Evolutionary conservation across 53 echinoderm and acorn worm species (phyloP), one percentile per base, ranked within the genome.

Genomic region (Apostichopus leukothele): DNA sequence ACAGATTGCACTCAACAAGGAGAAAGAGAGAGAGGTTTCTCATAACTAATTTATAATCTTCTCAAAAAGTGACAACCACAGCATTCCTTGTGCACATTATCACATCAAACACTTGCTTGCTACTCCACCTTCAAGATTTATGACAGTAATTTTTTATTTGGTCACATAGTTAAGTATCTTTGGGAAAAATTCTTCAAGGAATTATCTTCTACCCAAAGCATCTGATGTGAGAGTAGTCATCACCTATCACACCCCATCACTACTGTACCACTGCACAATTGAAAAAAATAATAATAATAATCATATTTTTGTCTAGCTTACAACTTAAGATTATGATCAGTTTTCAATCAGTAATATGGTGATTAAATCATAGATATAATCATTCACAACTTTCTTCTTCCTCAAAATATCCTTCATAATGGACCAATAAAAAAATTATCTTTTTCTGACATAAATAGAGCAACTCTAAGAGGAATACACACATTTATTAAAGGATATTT

Each of bases 401-500:
- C 22, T 61, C 84, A 57, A 84, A 60, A 84, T 60, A 22, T 21
- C 26, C 66, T 85, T n/a, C 50, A 10, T 60, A 19, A 19, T 59
- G 60, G 60, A 83, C 13, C 57, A 23, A 85, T 63, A 85, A 50
- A 71, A 71, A 71, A 71, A n/a, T 71, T 71, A n/a, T 16, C 18
- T 1, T 71, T 71, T 26, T 50, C 60, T 83, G 60, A 60, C 68
- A 85, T 85, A 85, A 85, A 85, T 85, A 85, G 85, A 85, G 50
- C 21, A 85, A 7, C 50, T 85, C 81, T 81, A 9, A 39, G 54
- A 54, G 21, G 66, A 61, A 66, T 63, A 85, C 50, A 67, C 68
- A 85, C 85, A 85, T 85, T 67, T 81, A 81, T 54, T 23, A 51
- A 60, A 85, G 85, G 85, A 63, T 85, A 60, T 63, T 27, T 67